phyloP scores from a whole-genome alignment of 2,113 vertebrate genomes.

The Phyllostomus discolor region DNA sequence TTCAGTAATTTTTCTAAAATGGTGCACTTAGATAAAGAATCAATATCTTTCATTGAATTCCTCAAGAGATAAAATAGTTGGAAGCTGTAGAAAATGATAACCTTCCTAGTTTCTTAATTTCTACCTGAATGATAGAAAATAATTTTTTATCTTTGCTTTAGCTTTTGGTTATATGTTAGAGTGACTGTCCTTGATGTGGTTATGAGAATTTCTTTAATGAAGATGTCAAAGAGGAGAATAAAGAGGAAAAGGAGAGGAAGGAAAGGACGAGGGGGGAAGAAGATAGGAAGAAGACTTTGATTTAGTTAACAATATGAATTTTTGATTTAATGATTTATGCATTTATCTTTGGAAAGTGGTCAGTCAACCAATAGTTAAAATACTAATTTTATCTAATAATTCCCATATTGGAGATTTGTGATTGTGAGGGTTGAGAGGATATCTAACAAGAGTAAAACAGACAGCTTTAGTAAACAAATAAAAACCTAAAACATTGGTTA shows the following conservation, averaged over 20 bases:
- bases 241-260: background rate
- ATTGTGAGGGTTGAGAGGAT: background rate
- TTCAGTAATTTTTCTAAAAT: background rate
- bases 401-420: background rate
- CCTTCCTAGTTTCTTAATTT: background rate
- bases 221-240: background rate
- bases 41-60: background rate
- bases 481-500: background rate
- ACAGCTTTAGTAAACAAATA: background rate
- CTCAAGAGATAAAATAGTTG: background rate
- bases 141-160: background rate
- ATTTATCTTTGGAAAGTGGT: background rate
- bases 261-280: background rate
- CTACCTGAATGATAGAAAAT: background rate
- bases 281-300: background rate
- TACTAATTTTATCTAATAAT: background rate
- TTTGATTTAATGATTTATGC: background rate
- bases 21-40: background rate
- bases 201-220: background rate
- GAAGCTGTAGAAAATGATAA: background rate
- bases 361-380: background rate
- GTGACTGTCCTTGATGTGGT: background rate
- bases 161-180: background rate
- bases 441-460: background rate
- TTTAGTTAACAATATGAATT: background rate